Evolutionary conservation across 2,888 invertebrate species (phyloP).

Genomic region (Ptilodon capucinus): DNA sequence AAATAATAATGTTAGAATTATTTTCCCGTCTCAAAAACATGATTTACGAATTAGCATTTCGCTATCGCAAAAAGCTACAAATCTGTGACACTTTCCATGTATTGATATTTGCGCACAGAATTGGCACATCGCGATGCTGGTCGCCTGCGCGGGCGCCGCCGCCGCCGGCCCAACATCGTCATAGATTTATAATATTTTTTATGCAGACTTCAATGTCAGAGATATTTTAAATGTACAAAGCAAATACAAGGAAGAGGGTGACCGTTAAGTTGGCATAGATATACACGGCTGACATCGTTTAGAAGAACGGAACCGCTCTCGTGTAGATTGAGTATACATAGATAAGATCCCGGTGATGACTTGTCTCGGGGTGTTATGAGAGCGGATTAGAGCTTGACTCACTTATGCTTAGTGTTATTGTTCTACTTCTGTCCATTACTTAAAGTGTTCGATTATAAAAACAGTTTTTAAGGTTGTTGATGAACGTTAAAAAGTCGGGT

Average conservation of each 20-base stretch:
- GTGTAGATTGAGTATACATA: slow-evolving; percentile 16
- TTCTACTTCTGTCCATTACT: too few relatives aligned
- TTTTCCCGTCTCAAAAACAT: background rate
- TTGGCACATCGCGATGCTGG: slow-evolving; percentile 14
- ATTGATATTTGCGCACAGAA: slow-evolving; percentile 13
- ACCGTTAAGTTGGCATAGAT: slow-evolving; percentile 73
- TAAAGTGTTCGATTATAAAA: too few relatives aligned
- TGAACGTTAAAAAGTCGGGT: too few relatives aligned
- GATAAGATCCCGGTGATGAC: slow-evolving; percentile 5
- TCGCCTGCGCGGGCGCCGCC: slow-evolving; percentile 1
- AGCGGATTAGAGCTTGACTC: too few relatives aligned
- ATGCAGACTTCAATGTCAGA: slow-evolving; percentile 27
- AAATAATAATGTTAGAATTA: too few relatives aligned
- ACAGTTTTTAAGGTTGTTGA: too few relatives aligned
- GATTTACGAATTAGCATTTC: background rate
- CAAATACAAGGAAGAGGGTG: slow-evolving; percentile 52
- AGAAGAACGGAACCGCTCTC: slow-evolving; percentile 35
- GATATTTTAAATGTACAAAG: slow-evolving; percentile 49
- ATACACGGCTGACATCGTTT: slow-evolving; percentile 61
- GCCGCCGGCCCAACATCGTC: slow-evolving; percentile 13
- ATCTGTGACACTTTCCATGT: slow-evolving; percentile 18
- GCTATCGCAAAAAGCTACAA: slow-evolving; percentile 15
- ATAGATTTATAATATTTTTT: slow-evolving; percentile 27
- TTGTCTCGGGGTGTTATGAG: background rate
- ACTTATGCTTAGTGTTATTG: too few relatives aligned